Conservation (phyloP, 2,888 invertebrate species). For the Diabrotica balteata region DNA sequence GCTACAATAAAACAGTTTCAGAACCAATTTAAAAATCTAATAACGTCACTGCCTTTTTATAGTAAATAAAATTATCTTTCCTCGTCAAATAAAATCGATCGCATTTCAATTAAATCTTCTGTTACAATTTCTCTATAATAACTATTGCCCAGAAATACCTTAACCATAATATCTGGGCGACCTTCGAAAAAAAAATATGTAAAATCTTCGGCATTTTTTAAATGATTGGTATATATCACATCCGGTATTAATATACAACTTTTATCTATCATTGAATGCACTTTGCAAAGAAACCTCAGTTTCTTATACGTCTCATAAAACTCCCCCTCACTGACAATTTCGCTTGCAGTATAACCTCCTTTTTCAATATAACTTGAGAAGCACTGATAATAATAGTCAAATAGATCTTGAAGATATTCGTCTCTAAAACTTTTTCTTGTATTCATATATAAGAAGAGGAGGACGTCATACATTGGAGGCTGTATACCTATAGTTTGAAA, state of each 20-base stretch:
- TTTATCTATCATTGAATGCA: slow-evolving; percentile 47
- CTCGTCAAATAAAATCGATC: slow-evolving; percentile 40
- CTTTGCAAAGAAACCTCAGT: slow-evolving; percentile 36
- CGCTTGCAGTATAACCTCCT: slow-evolving; percentile 30
- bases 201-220: slow-evolving; percentile 42
- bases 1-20: no score
- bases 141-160: slow-evolving; percentile 38
- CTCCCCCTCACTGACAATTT: slow-evolving; percentile 34
- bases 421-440: slow-evolving; percentile 46
- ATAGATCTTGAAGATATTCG: slow-evolving; percentile 42
- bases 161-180: slow-evolving; percentile 42
- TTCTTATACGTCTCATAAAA: slow-evolving; percentile 19
- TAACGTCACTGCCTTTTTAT: not conserved
- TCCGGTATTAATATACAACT: slow-evolving; percentile 45
- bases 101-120: slow-evolving; percentile 50
- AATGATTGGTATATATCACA: slow-evolving; percentile 34
- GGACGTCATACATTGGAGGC: slow-evolving; percentile 48
- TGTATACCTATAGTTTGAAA: slow-evolving; percentile 51
- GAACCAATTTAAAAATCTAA: no score
- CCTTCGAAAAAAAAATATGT: slow-evolving; percentile 47
- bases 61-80: not conserved
- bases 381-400: slow-evolving; percentile 48
- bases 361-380: slow-evolving; percentile 36
- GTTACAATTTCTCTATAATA: slow-evolving; percentile 46
- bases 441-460: slow-evolving; percentile 49